Conservation (phyloP, 1,140 invertebrate species). For the Laupala kohalensis region DNA sequence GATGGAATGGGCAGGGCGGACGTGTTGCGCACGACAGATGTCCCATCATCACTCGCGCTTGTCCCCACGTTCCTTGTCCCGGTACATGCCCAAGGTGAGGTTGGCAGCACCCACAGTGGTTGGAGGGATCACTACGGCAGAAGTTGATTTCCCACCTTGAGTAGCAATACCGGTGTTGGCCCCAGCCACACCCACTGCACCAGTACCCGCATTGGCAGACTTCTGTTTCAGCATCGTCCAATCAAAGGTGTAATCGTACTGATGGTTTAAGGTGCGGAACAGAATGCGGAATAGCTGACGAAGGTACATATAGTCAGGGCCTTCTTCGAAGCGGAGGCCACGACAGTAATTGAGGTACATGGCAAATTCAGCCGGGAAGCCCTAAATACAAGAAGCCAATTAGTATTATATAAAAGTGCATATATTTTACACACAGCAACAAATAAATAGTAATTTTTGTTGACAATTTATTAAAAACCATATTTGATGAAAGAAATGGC, state of each 20-base stretch:
- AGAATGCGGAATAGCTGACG: slow-evolving; percentile 94
- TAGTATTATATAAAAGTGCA: too few relatives aligned
- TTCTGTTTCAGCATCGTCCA: slow-evolving; percentile 99
- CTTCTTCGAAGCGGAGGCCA: slow-evolving; percentile 88
- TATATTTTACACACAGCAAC: too few relatives aligned
- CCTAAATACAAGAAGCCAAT: slow-evolving; percentile 35
- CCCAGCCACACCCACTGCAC: slow-evolving; percentile 21
- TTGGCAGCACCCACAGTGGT: not conserved
- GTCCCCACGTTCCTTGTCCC: slow-evolving; percentile 4
- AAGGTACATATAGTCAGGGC: slow-evolving; percentile 96
- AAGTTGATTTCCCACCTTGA: slow-evolving; percentile 14
- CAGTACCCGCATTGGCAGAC: slow-evolving; percentile 28
- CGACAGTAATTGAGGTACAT: slow-evolving; percentile 98
- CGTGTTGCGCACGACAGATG: not conserved
- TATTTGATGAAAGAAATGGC: too few relatives aligned
- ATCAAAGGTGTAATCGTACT: slow-evolving; percentile 99
- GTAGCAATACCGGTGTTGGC: slow-evolving; percentile 19
- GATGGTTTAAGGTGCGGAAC: slow-evolving; percentile 96
- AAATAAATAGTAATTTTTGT: too few relatives aligned
- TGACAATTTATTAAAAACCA: too few relatives aligned
- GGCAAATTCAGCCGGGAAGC: slow-evolving; percentile 90
- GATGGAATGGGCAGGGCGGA: not conserved
- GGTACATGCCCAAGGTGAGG: not conserved
- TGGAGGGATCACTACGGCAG: not conserved
- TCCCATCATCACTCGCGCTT: not conserved